phyloP scores from a whole-genome alignment of 2,113 vertebrate genomes.

The Casuarius casuarius region DNA sequence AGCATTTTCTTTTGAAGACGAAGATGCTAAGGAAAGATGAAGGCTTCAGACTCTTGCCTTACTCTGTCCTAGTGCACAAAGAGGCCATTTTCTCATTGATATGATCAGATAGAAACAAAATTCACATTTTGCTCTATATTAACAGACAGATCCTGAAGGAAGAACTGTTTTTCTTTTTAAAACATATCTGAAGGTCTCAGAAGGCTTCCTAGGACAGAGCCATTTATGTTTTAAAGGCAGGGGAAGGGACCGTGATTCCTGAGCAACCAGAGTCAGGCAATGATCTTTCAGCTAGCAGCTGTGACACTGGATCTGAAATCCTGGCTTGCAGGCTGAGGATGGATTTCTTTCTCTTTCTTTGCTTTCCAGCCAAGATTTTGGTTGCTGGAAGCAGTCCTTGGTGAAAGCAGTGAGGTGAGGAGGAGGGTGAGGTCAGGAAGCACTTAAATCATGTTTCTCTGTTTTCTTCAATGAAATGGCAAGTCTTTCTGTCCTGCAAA shows the following conservation, averaged over 20 bases:
- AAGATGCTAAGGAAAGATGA: background rate
- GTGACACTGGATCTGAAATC: background rate
- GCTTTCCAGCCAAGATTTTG: background rate
- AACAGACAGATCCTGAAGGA: background rate
- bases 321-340: background rate
- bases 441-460: background rate
- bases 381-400: background rate
- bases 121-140: background rate
- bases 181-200: background rate
- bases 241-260: background rate
- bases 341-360: background rate
- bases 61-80: fast-evolving
- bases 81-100: background rate
- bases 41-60: background rate
- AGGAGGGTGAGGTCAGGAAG: background rate
- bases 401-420: background rate
- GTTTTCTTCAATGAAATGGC: background rate
- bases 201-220: background rate
- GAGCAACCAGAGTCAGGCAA: background rate
- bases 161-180: background rate
- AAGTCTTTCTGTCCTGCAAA: background rate
- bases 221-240: background rate
- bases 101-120: background rate
- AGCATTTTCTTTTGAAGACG: background rate
- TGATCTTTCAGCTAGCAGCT: background rate